Percentiles rank a stretch among this genome's conserved stretches.
These are phyloP conservation scores for Schizothorax lantsangensis DNA, from an alignment of 2,797 vertebrate species.

Conservation along the genomic window DNA sequence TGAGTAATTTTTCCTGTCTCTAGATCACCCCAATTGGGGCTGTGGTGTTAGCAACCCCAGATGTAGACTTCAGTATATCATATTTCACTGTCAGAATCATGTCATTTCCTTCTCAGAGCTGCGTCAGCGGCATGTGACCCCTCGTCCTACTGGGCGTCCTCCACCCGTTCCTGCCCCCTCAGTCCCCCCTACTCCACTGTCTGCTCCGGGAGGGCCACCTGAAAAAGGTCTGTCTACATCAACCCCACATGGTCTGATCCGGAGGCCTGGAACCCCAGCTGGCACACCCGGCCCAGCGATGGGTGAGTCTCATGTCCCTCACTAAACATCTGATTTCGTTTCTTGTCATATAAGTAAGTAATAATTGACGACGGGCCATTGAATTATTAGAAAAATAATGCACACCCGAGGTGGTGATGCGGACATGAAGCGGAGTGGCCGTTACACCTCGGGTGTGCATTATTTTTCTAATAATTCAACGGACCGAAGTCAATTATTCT, in stretches of 20 bases:
- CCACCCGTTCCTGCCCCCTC: constrained; percentile 72
- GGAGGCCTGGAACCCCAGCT: constrained; percentile 85
- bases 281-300: constrained; percentile 90
- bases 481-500: too few species aligned
- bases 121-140: constrained; percentile 86
- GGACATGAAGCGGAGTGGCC: too few species aligned
- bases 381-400: too few species aligned
- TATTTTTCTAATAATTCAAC: too few species aligned
- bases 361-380: too few species aligned
- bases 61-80: neutral
- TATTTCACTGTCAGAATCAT: neutral
- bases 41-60: neutral
- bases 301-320: constrained; percentile 84
- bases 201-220: constrained; percentile 89
- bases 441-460: too few species aligned
- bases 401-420: too few species aligned
- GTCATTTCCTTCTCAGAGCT: constrained; percentile 79
- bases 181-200: constrained; percentile 78
- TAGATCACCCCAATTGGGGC: neutral
- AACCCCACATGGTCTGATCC: constrained; percentile 86
- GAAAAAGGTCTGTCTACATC: constrained; percentile 83
- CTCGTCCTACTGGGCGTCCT: constrained; percentile 82
- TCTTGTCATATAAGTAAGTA: too few species aligned
- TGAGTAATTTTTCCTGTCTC: neutral
- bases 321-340: neutral